Conservation (phyloP, 2,888 invertebrate species). For the Nomada goodeniana region DNA sequence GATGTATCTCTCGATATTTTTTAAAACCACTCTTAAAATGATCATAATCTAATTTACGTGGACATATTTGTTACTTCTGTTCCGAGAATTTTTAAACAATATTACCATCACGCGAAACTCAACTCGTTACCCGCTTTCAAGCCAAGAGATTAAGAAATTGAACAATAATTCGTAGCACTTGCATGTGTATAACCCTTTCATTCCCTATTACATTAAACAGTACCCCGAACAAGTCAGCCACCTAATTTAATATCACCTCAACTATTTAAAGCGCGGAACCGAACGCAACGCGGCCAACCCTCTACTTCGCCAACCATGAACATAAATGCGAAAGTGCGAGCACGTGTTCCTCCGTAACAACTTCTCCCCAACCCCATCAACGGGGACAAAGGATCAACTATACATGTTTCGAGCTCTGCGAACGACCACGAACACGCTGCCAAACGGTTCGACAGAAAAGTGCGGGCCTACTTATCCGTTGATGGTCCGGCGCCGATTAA, state of each 20-base stretch:
- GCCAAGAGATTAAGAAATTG: too few relatives aligned
- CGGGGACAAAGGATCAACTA: background rate
- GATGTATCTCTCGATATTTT: too few relatives aligned
- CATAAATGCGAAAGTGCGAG: background rate
- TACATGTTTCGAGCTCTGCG: constrained; percentile 2
- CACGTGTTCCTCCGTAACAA: background rate
- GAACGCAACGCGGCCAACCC: background rate
- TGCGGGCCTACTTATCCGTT: constrained; percentile 69
- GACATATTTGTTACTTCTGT: too few relatives aligned
- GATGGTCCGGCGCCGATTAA: constrained; percentile 67
- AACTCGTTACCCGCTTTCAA: too few relatives aligned
- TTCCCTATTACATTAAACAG: too few relatives aligned
- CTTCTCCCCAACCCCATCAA: background rate
- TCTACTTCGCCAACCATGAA: background rate
- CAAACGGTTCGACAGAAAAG: constrained; percentile 37
- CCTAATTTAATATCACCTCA: background rate
- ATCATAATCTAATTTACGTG: too few relatives aligned
- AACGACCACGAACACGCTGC: background rate
- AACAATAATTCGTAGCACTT: too few relatives aligned
- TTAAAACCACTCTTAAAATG: too few relatives aligned
- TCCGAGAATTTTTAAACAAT: too few relatives aligned
- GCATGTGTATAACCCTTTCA: too few relatives aligned
- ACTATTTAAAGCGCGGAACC: background rate
- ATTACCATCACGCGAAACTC: too few relatives aligned
- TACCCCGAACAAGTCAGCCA: too few relatives aligned